phyloP scores from a whole-genome alignment of 37 sponge, comb jelly and placozoan species.

The Oopsacas minuta region DNA sequence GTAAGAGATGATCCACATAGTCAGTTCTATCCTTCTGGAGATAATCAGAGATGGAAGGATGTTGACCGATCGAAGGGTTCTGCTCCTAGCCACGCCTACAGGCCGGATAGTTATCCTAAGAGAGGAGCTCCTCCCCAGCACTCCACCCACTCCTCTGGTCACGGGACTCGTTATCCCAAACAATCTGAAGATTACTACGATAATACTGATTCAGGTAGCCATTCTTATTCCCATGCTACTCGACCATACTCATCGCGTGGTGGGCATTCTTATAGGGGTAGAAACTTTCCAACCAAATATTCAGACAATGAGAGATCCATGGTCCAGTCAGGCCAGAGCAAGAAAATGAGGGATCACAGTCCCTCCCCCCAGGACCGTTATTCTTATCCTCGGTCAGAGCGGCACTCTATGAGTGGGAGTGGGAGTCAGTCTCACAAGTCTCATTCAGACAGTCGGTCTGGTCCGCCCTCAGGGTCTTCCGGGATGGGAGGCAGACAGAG shows the following conservation, averaged over 20 bases:
- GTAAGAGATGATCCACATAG: background rate
- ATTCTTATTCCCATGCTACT: background rate
- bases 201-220: background rate
- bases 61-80: background rate
- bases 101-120: background rate
- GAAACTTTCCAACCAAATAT: background rate
- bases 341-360: background rate
- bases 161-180: background rate
- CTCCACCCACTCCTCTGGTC: background rate
- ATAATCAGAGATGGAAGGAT: conserved; percentile 12
- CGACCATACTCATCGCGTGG: background rate
- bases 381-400: background rate
- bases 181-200: background rate
- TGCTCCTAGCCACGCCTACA: background rate
- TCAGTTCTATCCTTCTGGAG: background rate
- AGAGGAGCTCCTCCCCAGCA: conserved; percentile 1
- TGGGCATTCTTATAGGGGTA: background rate
- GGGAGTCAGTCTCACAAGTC: conserved; percentile 4
- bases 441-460: background rate
- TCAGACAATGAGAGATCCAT: background rate
- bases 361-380: background rate
- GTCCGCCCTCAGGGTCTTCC: background rate
- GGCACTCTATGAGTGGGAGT: background rate
- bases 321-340: background rate
- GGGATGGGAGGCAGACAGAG: background rate